Conservation (phyloP, 2,888 invertebrate species). For the Pherbina coryleti region DNA sequence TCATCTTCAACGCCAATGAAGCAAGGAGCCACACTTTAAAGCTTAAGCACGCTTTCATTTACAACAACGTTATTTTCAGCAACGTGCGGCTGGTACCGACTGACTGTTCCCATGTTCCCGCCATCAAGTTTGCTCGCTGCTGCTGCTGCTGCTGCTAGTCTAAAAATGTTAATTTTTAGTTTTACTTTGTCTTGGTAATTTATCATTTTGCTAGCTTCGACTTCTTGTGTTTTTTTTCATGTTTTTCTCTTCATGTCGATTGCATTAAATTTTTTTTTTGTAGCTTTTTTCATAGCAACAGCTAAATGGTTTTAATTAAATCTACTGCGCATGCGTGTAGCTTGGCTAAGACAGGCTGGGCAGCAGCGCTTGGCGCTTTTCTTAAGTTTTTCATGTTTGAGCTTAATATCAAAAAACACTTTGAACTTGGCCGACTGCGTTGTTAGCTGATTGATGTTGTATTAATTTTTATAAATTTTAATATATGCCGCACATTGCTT, state of each 20-base stretch:
- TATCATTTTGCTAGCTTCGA: conserved; percentile 52
- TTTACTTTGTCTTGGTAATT: conserved; percentile 58
- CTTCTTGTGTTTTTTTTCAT: conserved; percentile 28
- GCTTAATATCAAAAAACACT: conserved; percentile 46
- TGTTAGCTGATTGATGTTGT: conserved; percentile 67
- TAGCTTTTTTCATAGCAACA: conserved; percentile 38
- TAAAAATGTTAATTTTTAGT: conserved; percentile 59
- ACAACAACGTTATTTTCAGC: conserved; percentile 12
- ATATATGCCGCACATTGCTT: conserved; percentile 15
- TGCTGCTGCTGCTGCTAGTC: neutral
- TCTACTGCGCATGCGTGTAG: conserved; percentile 63
- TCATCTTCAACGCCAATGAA: neutral
- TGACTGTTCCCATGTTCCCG: neutral
- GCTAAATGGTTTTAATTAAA: conserved; percentile 64
- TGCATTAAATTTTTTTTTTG: conserved; percentile 23
- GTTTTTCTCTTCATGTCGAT: conserved; percentile 9
- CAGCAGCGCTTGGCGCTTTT: too few species aligned
- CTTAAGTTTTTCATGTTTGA: too few species aligned
- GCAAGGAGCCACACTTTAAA: conserved; percentile 5
- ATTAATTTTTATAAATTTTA: conserved; percentile 59
- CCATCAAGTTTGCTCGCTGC: too few species aligned
- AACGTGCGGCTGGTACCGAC: neutral
- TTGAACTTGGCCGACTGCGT: conserved; percentile 67
- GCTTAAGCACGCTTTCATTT: conserved; percentile 36
- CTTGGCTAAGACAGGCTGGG: conserved; percentile 49